Evolutionary conservation across 2,797 vertebrate species (phyloP).

Genomic region (Silurus aristotelis): DNA sequence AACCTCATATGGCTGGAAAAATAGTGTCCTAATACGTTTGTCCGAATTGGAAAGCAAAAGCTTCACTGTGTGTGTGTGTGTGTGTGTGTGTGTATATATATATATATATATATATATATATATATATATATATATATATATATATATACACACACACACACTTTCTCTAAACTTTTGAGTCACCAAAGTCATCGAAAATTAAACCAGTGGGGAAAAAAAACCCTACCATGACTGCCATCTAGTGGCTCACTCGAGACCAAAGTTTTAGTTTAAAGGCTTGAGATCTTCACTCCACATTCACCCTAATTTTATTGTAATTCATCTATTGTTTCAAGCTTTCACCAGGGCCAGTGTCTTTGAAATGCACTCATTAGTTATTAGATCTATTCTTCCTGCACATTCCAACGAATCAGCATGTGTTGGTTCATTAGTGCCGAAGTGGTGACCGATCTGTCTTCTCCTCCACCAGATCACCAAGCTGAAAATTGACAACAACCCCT

Average conservation of each 20-base stretch:
- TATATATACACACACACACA: no score
- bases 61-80: no score
- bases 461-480: constrained; percentile 58
- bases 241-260: constrained; percentile 14
- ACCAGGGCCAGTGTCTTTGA: not conserved
- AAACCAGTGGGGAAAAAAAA: no score
- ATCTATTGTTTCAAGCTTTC: not conserved
- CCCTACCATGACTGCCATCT: constrained; percentile 31
- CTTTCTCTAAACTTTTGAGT: not conserved
- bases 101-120: no score
- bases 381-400: constrained; percentile 2
- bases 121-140: no score
- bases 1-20: no score
- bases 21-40: no score
- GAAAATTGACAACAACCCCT: constrained; percentile 63
- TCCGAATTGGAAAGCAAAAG: no score
- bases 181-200: not conserved
- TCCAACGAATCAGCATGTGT: not conserved
- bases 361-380: not conserved
- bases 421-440: constrained; percentile 7
- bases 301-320: not conserved
- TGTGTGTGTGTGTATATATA: no score
- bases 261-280: not conserved
- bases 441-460: constrained; percentile 15
- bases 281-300: not conserved